Base-by-base conservation (phyloP, 2,888 invertebrate species). In the Allygus modestus region DNA sequence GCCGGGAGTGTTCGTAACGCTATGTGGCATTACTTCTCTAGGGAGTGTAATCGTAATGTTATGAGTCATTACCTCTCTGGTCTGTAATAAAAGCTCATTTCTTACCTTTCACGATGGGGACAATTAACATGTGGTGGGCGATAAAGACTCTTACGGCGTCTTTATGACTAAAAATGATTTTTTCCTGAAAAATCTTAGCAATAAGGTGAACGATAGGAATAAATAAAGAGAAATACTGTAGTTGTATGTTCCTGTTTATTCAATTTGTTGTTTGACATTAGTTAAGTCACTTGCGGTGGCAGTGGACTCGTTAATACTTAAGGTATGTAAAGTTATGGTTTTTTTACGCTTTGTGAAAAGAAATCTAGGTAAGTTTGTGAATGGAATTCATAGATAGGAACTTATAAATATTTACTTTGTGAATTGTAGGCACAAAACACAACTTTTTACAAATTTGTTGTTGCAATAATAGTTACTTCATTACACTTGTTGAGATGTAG, bases 211-310 rank as follows among this genome's bases (percentile, higher is more conserved):
- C 4, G 9, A 37, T 9, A 37, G 37, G 37, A 7, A 37, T 4
- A 37, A 37, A 37, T 37, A 37, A 37, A 37, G 37, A 4, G 9
- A 9, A 37, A 37, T 37, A 37, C 37, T 7, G 37, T 37, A 54
- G 20, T 23, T 65, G 65, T 31, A 65, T 31, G 5, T 65, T 58
- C 26, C 58, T 65, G 65, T 65, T 65, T 65, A 65, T 65, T 65
- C 12, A 26, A 15, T 23, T 65, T 65, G 9, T 15, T 28, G 65
- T 5, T 65, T 65, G 65, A 28, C 65, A 65, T 17, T 15, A 17
- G 41, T 71, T 71, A 71, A 41, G 71, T 71, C 71, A 71, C 71
- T 71, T 23, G 41, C 33, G 31, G 71, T 20, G 71, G 71, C 71
- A 71, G 71, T 71, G 71, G 41, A 71, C 71, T 71, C 17, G 41